These are phyloP conservation scores for Dufourea novaeangliae DNA, from an alignment of 1,140 invertebrate genomes.

Conservation along the genomic window DNA sequence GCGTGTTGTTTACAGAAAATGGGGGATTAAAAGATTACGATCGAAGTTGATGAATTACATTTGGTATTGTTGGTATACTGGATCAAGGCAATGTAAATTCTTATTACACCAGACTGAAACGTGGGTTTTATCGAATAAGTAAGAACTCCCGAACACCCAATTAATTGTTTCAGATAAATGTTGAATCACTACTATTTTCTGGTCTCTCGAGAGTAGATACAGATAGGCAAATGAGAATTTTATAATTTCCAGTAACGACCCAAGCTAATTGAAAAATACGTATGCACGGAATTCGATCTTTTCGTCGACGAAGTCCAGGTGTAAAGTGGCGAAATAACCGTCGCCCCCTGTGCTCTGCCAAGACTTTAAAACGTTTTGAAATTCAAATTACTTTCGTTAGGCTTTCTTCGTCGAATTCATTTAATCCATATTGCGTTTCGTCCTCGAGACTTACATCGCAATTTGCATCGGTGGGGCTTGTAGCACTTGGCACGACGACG, in stretches of 20 bases:
- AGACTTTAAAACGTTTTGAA: conserved; percentile 7
- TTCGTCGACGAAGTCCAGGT: background rate
- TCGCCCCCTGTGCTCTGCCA: background rate
- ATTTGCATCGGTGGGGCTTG: conserved; percentile 23
- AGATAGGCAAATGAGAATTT: background rate
- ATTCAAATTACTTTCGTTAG: conserved; percentile 44
- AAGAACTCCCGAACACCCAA: background rate
- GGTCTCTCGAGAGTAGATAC: background rate
- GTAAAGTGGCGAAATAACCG: background rate
- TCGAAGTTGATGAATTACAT: no score
- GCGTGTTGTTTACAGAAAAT: no score
- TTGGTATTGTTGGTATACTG: no score
- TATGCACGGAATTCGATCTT: background rate
- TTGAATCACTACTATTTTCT: background rate
- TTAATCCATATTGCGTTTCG: conserved; percentile 42
- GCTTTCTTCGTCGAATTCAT: conserved; percentile 9
- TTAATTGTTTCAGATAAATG: background rate
- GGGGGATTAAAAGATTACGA: no score
- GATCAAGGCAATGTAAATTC: no score
- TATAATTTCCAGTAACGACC: background rate
- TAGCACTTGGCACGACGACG: conserved; percentile 8
- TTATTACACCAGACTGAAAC: background rate
- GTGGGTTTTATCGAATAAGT: background rate
- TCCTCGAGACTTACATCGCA: conserved; percentile 10
- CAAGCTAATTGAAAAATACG: background rate